Conservation (phyloP, 2,113 vertebrate species). For the Orthonyx spaldingii region DNA sequence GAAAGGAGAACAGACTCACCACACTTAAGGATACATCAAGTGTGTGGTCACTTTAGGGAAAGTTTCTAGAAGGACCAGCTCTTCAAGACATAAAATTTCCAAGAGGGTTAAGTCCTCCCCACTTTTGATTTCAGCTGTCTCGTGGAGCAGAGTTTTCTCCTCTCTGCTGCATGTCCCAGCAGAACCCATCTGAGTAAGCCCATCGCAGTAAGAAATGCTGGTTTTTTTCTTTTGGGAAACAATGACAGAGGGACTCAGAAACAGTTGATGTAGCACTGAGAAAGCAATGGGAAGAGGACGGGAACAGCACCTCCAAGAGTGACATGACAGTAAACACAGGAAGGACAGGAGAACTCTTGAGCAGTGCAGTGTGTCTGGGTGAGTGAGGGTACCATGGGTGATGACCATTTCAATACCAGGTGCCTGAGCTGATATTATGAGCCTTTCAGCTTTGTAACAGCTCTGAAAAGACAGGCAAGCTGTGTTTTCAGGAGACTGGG, state of each 20-base stretch:
- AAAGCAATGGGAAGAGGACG: not conserved
- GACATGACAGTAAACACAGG: not conserved
- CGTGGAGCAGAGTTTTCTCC: not conserved
- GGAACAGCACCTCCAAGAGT: rapidly evolving
- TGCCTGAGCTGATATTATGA: rapidly evolving
- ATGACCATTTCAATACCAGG: rapidly evolving
- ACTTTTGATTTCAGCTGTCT: not conserved
- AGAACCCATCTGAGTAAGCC: not conserved
- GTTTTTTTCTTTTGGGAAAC: not conserved
- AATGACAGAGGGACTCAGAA: not conserved
- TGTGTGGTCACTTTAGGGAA: not conserved
- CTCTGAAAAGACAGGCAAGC: not conserved
- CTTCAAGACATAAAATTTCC: not conserved
- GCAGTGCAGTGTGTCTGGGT: rapidly evolving
- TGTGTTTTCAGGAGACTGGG: not conserved
- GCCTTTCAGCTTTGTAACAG: not conserved
- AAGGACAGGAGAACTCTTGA: not conserved
- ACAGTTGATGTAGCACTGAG: not conserved
- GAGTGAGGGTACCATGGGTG: rapidly evolving
- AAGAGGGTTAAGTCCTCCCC: not conserved
- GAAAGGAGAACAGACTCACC: not conserved
- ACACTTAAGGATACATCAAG: not conserved
- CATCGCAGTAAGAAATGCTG: rapidly evolving
- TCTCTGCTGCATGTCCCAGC: rapidly evolving
- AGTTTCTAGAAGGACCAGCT: not conserved